These are phyloP conservation scores for Spisula subtruncata DNA, from an alignment of 2,888 invertebrate species.

Conservation along the genomic window DNA sequence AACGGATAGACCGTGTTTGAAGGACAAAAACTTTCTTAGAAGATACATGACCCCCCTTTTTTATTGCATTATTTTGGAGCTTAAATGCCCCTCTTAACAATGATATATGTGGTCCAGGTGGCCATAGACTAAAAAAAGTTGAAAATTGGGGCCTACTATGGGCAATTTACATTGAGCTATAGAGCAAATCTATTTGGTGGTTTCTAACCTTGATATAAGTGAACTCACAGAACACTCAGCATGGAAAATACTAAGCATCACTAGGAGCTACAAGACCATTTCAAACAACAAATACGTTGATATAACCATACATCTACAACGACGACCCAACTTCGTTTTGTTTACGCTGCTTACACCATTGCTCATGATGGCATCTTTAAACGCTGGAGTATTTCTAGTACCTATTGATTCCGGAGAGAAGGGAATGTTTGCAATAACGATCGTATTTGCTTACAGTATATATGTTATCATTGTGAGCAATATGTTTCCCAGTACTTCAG, in stretches of 20 bases:
- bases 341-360: conserved; percentile 38
- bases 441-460: conserved; percentile 39
- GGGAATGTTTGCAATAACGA: conserved; percentile 37
- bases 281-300: conserved; percentile 11
- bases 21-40: no score
- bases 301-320: neutral
- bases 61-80: no score
- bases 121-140: no score
- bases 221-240: conserved; percentile 43
- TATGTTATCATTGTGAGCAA: conserved; percentile 32
- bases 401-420: conserved; percentile 47
- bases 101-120: no score
- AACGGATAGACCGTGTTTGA: no score
- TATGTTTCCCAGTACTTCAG: conserved; percentile 31
- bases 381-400: conserved; percentile 42
- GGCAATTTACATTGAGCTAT: no score
- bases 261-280: neutral
- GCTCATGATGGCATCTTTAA: conserved; percentile 25
- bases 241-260: conserved; percentile 25
- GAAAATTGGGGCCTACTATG: no score
- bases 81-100: no score
- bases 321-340: conserved; percentile 31
- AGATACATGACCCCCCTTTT: no score
- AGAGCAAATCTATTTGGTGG: no score
- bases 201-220: neutral